Evolutionary conservation across 1,140 invertebrate genomes (phyloP).

Genomic region (Temnothorax nylanderi): DNA sequence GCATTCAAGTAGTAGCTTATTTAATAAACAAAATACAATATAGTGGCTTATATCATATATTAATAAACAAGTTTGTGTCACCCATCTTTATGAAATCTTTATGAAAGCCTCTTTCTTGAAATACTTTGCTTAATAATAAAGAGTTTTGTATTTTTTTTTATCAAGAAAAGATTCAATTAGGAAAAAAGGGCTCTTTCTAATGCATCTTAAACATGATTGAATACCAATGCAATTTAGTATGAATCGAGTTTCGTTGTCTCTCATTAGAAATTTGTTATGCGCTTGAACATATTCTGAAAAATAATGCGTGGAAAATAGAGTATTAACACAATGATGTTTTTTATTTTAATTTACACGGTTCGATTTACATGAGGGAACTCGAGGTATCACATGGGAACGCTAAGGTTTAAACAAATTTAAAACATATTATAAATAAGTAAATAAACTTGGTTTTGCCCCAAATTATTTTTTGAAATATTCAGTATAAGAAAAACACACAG

Average conservation of each 20-base stretch:
- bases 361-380: background rate
- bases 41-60: background rate
- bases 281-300: background rate
- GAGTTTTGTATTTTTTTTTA: background rate
- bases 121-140: background rate
- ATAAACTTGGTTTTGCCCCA: too few species aligned
- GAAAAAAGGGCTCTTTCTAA: background rate
- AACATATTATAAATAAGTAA: too few species aligned
- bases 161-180: background rate
- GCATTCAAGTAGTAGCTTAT: too few species aligned
- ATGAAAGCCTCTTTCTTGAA: background rate
- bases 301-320: background rate
- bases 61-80: background rate
- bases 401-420: too few species aligned
- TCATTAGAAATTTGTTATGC: background rate
- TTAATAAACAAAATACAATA: background rate
- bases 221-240: background rate
- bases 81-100: background rate
- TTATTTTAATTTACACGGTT: background rate
- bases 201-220: background rate
- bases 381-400: too few species aligned
- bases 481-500: too few species aligned
- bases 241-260: background rate
- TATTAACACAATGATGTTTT: background rate
- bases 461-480: too few species aligned